Conservation (phyloP, 1,140 invertebrate species). For the Popillia japonica region DNA sequence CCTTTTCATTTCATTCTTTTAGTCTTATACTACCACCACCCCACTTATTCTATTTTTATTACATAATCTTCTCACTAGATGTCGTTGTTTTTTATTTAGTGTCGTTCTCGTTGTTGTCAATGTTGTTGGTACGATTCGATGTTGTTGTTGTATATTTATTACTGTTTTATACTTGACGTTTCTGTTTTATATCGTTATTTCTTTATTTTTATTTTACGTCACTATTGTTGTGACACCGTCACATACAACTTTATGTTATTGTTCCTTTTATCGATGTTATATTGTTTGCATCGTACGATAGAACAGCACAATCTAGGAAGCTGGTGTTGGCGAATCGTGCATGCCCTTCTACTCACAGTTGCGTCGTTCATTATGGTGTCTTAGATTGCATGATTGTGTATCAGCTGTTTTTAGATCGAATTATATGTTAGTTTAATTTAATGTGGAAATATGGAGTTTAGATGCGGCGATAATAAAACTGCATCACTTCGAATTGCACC, state of each 20-base stretch:
- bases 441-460: too few species aligned
- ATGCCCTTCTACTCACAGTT: too few species aligned
- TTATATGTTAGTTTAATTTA: too few species aligned
- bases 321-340: too few species aligned
- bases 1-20: background rate
- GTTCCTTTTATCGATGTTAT: background rate
- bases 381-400: too few species aligned
- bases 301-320: too few species aligned
- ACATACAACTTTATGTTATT: background rate
- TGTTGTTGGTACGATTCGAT: background rate
- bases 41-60: background rate
- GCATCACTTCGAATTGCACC: too few species aligned
- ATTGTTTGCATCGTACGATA: too few species aligned
- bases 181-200: background rate
- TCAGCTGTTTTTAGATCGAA: too few species aligned
- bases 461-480: too few species aligned
- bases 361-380: too few species aligned
- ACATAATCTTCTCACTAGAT: conserved; percentile 9
- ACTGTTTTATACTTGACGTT: background rate
- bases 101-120: background rate
- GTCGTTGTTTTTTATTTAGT: conserved; percentile 1
- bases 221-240: background rate
- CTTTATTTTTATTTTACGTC: too few species aligned
- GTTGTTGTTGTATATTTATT: conserved; percentile 12
- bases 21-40: background rate